These are phyloP conservation scores for Lissonota sp. DNA, from an alignment of 2,888 invertebrate species.

Conservation along the genomic window DNA sequence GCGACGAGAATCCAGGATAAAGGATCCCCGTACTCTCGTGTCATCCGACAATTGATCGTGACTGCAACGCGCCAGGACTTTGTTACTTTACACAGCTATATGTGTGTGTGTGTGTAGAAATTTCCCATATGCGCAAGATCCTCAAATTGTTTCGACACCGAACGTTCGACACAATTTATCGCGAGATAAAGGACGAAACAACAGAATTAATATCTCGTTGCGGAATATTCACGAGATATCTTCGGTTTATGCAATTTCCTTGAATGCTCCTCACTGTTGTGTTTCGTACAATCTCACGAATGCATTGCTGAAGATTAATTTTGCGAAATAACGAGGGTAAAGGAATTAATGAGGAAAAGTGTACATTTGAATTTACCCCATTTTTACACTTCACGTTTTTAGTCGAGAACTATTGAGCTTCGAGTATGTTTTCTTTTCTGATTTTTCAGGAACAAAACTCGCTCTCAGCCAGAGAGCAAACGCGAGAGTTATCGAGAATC, in stretches of 20 bases:
- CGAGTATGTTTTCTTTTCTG: background rate
- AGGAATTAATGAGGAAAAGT: too few species aligned
- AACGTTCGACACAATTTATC: conserved; percentile 10
- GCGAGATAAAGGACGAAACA: background rate
- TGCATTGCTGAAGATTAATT: too few species aligned
- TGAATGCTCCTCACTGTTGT: too few species aligned
- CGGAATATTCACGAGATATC: background rate
- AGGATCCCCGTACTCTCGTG: conserved; percentile 29
- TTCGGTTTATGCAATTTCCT: background rate
- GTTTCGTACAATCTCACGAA: too few species aligned
- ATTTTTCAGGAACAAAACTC: conserved; percentile 14
- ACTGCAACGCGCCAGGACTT: background rate
- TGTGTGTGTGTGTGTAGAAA: background rate
- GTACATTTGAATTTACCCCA: too few species aligned
- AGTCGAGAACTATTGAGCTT: too few species aligned
- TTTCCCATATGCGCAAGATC: conserved; percentile 6
- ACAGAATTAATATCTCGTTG: background rate
- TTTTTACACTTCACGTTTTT: too few species aligned
- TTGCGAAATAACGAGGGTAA: too few species aligned
- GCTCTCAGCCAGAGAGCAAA: too few species aligned
- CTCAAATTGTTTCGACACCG: conserved; percentile 1
- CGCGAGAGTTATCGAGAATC: too few species aligned
- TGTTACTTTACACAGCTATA: background rate
- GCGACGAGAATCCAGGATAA: conserved; percentile 44
- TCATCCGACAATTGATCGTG: conserved; percentile 45